phyloP scores from a whole-genome alignment of 2,797 vertebrate genomes.

The Lacerta agilis region DNA sequence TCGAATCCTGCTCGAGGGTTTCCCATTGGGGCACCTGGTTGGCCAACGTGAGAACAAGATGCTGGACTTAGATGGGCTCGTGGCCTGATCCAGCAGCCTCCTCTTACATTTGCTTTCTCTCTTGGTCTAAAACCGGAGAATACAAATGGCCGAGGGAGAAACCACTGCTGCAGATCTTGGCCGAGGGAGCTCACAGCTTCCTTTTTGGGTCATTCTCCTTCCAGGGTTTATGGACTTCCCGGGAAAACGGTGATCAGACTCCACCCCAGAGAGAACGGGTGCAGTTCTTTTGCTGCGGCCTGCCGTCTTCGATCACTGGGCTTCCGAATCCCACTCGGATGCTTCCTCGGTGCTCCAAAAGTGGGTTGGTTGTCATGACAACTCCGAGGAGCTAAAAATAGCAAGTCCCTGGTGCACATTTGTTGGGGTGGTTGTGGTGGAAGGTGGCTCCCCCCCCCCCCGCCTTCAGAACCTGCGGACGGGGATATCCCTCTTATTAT shows the following conservation, averaged over 20 bases:
- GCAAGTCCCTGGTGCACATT: constrained; percentile 13
- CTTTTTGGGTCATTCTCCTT: neutral
- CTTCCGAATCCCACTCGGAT: neutral
- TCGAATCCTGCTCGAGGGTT: too few species aligned
- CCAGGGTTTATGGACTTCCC: neutral
- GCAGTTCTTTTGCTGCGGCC: neutral
- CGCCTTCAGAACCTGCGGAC: neutral
- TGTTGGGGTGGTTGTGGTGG: constrained; percentile 8
- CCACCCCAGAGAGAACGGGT: neutral
- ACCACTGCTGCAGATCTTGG: neutral
- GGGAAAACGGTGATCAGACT: neutral
- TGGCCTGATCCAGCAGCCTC: too few species aligned
- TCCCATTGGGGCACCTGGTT: too few species aligned
- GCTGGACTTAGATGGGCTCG: too few species aligned
- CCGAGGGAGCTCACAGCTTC: neutral
- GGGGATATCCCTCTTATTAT: neutral
- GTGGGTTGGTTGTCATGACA: constrained; percentile 49
- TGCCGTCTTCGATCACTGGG: neutral
- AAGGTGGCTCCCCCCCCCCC: neutral
- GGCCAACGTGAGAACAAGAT: too few species aligned
- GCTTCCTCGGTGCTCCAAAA: neutral
- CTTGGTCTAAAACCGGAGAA: too few species aligned
- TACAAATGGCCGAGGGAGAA: too few species aligned
- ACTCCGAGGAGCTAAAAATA: constrained; percentile 51
- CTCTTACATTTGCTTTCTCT: too few species aligned